phyloP scores from a whole-genome alignment of 2,797 vertebrate genomes.

The Ctenosaura bakeri region DNA sequence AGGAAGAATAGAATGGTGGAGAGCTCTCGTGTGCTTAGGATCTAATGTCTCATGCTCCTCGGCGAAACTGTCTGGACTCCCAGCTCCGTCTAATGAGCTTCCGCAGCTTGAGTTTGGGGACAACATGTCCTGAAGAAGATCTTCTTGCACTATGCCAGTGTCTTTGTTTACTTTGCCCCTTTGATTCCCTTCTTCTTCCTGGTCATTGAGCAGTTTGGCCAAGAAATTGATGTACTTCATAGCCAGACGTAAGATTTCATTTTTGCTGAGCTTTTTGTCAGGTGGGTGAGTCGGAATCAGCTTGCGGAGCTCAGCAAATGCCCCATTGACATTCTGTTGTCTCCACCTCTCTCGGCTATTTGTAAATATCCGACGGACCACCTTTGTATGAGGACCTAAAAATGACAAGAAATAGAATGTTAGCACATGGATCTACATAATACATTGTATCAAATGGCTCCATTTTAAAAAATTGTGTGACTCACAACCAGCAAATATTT shows the following conservation, averaged over 20 bases:
- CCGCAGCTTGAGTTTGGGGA: conserved; percentile 90
- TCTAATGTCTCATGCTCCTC: conserved; percentile 91
- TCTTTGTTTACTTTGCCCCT: conserved; percentile 84
- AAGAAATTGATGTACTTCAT: conserved; percentile 95
- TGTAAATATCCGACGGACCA: conserved; percentile 88
- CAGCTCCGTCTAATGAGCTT: conserved; percentile 86
- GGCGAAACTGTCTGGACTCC: conserved; percentile 93
- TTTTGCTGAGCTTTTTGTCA: conserved; percentile 95
- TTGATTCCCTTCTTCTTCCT: conserved; percentile 89
- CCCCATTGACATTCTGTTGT: conserved; percentile 93
- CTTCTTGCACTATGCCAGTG: conserved; percentile 83
- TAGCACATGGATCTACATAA: conserved; percentile 15
- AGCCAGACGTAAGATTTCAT: conserved; percentile 91
- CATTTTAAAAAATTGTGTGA: not conserved
- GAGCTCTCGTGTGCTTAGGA: conserved; percentile 82
- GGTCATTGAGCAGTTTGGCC: conserved; percentile 88
- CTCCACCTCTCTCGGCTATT: conserved; percentile 92
- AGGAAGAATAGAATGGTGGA: conserved; percentile 84
- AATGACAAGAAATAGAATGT: not conserved
- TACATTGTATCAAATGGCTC: not conserved
- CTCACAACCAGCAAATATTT: not conserved
- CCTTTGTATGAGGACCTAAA: conserved; percentile 86
- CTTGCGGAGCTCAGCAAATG: conserved; percentile 89
- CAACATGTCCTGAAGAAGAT: conserved; percentile 85
- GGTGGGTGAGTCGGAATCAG: conserved; percentile 93